phyloP scores from a whole-genome alignment of 1,140 invertebrate genomes.

The Gerris buenoi region DNA sequence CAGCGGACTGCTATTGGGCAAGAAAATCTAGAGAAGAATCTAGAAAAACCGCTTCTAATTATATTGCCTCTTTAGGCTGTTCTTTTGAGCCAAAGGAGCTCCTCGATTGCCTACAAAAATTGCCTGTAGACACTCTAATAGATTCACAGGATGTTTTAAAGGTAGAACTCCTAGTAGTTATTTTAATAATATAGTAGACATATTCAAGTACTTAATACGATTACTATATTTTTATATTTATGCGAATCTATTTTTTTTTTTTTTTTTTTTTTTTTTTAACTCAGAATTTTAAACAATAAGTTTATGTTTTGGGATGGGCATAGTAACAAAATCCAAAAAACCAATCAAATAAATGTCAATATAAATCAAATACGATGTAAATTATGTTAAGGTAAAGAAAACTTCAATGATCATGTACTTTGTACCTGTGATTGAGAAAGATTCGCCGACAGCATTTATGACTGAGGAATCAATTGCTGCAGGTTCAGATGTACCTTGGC shows the following conservation, averaged over 20 bases:
- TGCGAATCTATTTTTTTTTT: too few species aligned
- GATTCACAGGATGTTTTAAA: neutral
- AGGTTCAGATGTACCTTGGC: neutral
- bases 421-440: neutral
- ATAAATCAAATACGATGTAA: too few species aligned
- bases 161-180: neutral
- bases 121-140: neutral
- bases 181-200: too few species aligned
- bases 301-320: too few species aligned
- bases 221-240: too few species aligned
- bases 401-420: too few species aligned
- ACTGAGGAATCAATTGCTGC: neutral
- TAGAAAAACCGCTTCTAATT: neutral
- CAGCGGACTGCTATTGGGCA: neutral
- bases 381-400: too few species aligned
- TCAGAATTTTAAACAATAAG: too few species aligned
- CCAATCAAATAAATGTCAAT: too few species aligned
- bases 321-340: too few species aligned
- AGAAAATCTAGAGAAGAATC: neutral
- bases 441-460: neutral
- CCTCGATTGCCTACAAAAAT: neutral
- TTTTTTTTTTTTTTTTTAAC: too few species aligned
- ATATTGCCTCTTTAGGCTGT: neutral
- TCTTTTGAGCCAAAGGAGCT: neutral
- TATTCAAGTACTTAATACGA: too few species aligned